Evolutionary conservation across 2,888 invertebrate species (phyloP).

Genomic region (Argyresthia albistria): DNA sequence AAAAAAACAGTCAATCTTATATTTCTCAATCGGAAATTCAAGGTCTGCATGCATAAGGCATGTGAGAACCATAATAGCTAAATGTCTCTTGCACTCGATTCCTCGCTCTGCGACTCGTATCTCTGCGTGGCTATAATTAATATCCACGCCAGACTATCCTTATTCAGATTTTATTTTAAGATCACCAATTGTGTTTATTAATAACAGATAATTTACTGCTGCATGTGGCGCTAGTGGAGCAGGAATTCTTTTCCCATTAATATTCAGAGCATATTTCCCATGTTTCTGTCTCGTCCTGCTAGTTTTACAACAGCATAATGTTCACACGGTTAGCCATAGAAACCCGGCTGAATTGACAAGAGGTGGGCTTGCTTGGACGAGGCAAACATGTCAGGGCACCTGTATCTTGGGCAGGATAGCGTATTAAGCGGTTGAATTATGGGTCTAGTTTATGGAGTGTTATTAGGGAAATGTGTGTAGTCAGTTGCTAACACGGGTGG

Average conservation of each 20-base stretch:
- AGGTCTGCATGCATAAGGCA: too few species aligned
- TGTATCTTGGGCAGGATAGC: constrained; percentile 7
- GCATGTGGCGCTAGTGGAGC: constrained; percentile 33
- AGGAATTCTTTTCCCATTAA: constrained; percentile 33
- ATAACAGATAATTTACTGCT: constrained; percentile 15
- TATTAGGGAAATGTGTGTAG: constrained; percentile 14
- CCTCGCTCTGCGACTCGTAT: background rate
- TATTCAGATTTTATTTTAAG: background rate
- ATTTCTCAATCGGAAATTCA: background rate
- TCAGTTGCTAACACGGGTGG: constrained; percentile 9
- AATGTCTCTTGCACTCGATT: background rate
- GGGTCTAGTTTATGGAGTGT: constrained; percentile 8
- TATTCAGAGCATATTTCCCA: constrained; percentile 24
- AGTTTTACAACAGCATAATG: constrained; percentile 3
- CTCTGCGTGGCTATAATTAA: background rate
- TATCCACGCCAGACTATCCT: background rate
- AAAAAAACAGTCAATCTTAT: background rate
- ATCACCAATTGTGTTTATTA: background rate
- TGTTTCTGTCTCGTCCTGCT: constrained; percentile 16
- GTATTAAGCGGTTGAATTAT: constrained; percentile 11
- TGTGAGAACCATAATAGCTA: too few species aligned
- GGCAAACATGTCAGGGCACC: constrained; percentile 10
- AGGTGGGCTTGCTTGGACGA: constrained; percentile 1
- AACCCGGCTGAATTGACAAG: constrained; percentile 9
- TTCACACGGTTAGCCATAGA: constrained; percentile 5